phyloP scores from a whole-genome alignment of 2,888 invertebrate genomes.

The Cynaeus angustus region DNA sequence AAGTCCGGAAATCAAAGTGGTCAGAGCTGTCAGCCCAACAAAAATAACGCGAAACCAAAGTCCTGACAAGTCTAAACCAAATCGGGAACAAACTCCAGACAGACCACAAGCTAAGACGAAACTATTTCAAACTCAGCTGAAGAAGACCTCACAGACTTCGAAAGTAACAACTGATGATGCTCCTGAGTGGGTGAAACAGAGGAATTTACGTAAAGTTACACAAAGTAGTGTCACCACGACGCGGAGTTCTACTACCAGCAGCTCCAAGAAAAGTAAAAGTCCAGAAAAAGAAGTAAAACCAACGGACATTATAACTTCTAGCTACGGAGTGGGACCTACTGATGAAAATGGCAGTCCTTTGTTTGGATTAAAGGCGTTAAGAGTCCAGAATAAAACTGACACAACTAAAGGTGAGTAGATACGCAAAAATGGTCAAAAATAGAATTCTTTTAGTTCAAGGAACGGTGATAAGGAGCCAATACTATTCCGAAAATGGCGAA shows the following conservation, averaged over 20 bases:
- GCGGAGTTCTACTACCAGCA: constrained; percentile 54
- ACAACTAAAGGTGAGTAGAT: constrained; percentile 77
- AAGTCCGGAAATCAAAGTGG: constrained; percentile 54
- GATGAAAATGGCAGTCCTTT: constrained; percentile 86
- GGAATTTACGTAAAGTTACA: constrained; percentile 76
- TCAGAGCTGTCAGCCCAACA: constrained; percentile 49
- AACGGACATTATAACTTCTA: constrained; percentile 83
- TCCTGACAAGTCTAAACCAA: constrained; percentile 52
- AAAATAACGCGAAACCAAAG: constrained; percentile 32
- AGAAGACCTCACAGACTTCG: constrained; percentile 66
- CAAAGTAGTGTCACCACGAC: constrained; percentile 54
- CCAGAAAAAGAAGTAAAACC: constrained; percentile 68
- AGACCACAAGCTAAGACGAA: constrained; percentile 46
- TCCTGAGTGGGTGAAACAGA: constrained; percentile 78
- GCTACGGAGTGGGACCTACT: constrained; percentile 88
- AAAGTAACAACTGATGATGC: constrained; percentile 72
- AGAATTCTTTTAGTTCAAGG: constrained; percentile 78
- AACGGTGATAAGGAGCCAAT: constrained; percentile 80
- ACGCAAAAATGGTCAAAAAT: background rate
- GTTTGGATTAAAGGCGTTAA: constrained; percentile 85
- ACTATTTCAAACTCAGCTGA: constrained; percentile 61
- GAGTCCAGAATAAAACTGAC: constrained; percentile 75
- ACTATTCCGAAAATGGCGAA: constrained; percentile 80
- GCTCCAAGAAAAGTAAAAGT: constrained; percentile 67
- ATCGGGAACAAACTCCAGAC: too few relatives aligned